Percentiles rank a stretch among this genome's conserved stretches.
Conservation (phyloP, 2,797 vertebrate species). For the Pipistrellus kuhlii region DNA sequence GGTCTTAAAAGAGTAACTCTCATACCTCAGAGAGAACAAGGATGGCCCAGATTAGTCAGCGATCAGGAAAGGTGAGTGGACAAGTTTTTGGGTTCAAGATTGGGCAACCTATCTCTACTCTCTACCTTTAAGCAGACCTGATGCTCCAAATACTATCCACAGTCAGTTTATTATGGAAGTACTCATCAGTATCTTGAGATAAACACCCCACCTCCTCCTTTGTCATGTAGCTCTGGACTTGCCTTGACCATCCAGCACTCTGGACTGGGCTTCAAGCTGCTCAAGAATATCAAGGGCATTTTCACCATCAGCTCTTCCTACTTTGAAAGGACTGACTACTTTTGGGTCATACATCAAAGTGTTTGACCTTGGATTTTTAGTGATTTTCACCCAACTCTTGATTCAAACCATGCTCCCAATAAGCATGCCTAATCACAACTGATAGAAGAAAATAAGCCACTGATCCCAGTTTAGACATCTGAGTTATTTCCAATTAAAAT, state of each 20-base stretch:
- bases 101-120: background rate
- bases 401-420: background rate
- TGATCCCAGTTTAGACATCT: background rate
- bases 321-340: background rate
- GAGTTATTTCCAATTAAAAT: conserved; percentile 42
- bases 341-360: background rate
- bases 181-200: background rate
- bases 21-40: background rate
- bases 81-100: background rate
- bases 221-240: background rate
- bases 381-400: background rate
- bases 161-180: background rate
- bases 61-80: background rate
- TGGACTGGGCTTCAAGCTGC: background rate
- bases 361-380: background rate
- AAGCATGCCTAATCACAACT: background rate
- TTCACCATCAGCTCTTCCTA: background rate
- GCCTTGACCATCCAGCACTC: background rate
- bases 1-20: background rate
- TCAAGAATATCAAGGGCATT: background rate
- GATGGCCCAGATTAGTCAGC: background rate
- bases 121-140: background rate
- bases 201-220: background rate
- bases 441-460: background rate
- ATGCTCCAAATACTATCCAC: background rate